Conservation (phyloP, 2,888 invertebrate genomes). For the Dasypogon diadema region DNA sequence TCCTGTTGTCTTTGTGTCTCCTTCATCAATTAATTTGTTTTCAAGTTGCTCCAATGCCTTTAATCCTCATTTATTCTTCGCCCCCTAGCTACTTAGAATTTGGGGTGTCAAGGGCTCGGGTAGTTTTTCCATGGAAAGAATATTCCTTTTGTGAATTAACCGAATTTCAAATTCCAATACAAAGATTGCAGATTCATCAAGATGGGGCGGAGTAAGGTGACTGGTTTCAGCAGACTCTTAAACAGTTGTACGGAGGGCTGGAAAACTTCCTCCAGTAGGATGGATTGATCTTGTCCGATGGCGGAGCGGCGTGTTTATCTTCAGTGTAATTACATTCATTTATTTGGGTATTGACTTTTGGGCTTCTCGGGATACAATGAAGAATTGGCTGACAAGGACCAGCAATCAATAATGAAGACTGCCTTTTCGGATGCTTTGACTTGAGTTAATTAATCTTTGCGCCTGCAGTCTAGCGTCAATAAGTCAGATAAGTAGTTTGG, state of each 20-base stretch:
- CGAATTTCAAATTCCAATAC: conserved; percentile 42
- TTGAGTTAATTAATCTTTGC: conserved; percentile 51
- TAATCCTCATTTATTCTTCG: conserved; percentile 58
- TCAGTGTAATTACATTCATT: conserved; percentile 60
- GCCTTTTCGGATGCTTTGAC: conserved; percentile 32
- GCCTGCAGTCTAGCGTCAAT: conserved; percentile 44
- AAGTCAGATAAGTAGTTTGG: conserved; percentile 44
- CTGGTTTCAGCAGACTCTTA: too few relatives aligned
- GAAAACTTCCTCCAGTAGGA: conserved; percentile 6
- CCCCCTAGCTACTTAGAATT: conserved; percentile 16
- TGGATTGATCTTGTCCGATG: conserved; percentile 50
- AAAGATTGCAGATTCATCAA: background rate
- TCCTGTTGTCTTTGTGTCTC: conserved; percentile 57
- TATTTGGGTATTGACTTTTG: conserved; percentile 60
- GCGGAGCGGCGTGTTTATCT: conserved; percentile 59
- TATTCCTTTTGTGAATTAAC: background rate
- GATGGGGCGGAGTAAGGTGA: background rate
- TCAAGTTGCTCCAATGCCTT: conserved; percentile 59
- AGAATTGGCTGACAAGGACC: conserved; percentile 59
- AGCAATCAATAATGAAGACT: conserved; percentile 57
- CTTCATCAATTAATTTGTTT: conserved; percentile 60
- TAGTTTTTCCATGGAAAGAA: conserved; percentile 39
- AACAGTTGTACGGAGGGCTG: too few relatives aligned
- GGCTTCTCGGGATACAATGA: conserved; percentile 55
- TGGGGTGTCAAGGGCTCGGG: background rate